Evolutionary conservation across 2,113 vertebrate genomes (phyloP).

Genomic region (Gobio gobio): DNA sequence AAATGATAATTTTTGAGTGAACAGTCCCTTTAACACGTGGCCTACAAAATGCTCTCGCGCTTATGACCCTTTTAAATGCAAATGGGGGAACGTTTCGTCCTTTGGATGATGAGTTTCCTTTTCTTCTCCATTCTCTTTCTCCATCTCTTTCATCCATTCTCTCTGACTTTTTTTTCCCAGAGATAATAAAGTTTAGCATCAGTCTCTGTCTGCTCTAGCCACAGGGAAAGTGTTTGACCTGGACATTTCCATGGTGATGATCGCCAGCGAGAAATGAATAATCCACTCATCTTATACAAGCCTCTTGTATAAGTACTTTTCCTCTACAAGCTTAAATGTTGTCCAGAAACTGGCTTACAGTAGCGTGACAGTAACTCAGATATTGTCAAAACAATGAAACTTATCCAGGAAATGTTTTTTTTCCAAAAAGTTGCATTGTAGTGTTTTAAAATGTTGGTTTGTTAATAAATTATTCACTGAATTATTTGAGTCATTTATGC

Average conservation of each 20-base stretch:
- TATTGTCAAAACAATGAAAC: not conserved
- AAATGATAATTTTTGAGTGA: not conserved
- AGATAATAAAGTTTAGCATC: constrained; percentile 45
- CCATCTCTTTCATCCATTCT: constrained; percentile 22
- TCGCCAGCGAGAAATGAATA: constrained; percentile 20
- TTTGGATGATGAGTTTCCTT: constrained; percentile 40
- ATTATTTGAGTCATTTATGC: not conserved
- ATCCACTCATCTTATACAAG: not conserved
- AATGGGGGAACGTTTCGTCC: constrained; percentile 46
- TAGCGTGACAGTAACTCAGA: not conserved
- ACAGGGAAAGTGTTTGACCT: constrained; percentile 49
- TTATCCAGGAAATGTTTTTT: not conserved
- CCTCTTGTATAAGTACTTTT: too few species aligned
- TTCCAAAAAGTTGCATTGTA: not conserved
- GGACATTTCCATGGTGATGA: constrained; percentile 37
- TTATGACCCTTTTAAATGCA: constrained; percentile 56
- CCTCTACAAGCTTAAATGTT: not conserved
- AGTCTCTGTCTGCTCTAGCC: constrained; percentile 20
- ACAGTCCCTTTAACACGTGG: not conserved
- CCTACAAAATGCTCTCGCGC: not conserved
- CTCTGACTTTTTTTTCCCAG: constrained; percentile 3
- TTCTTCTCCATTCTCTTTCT: constrained; percentile 29
- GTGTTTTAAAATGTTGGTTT: not conserved
- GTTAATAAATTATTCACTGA: not conserved
- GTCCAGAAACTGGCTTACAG: not conserved